Base-by-base conservation (phyloP, 2,888 invertebrate genomes). In the Baccha elongata region DNA sequence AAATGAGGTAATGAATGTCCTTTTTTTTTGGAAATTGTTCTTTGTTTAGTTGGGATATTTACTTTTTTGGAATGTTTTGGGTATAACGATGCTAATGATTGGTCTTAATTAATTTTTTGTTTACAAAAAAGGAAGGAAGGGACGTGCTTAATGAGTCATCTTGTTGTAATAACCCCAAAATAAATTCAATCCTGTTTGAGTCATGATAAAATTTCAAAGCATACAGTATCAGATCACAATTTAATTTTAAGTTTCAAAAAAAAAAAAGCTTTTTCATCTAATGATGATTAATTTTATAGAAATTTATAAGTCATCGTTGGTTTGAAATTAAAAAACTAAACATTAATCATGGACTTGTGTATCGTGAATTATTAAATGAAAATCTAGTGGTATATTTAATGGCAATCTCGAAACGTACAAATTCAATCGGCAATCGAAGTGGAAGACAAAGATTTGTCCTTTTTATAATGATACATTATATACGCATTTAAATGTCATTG, bases 81-180 rank as follows among this genome's bases (percentile, higher is more conserved):
- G 19, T 55, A n/a, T n/a, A 19, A 37, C 13, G 37, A 55, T 55
- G 35, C 35, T 55, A 55, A 37, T 55, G 55, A 13, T 37, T 37
- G 1, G 17, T 8, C 55, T 37, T 13, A 55, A 55, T 55, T 55
- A 55, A 55, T 37, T 55, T 53, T 53, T 8, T 55, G 55, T 55
- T 37, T 21, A 35, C 19, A 19, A 35, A 37, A n/a, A 10, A 29
- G 15, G n/a, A 13, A 2, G 17, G 35, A 7, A n/a, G 4, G n/a
- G 21, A 1, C 35, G 21, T 17, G 3, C 19, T 53, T 6, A 21
- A 55, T 48, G 35, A 55, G 55, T 55, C 55, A 55, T 55, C n/a
- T 1, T 2, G 13, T 19, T 37, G 8, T 37, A 35, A 35, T 19
- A 13, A 19, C n/a, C 5, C 10, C 15, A 32, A 10, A 32, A 32